A percentile compares a stretch with the other conserved stretches of the same genome.
These are phyloP conservation scores for Protosalanx chinensis DNA, from an alignment of 2,797 vertebrate genomes.

Conservation along the genomic window DNA sequence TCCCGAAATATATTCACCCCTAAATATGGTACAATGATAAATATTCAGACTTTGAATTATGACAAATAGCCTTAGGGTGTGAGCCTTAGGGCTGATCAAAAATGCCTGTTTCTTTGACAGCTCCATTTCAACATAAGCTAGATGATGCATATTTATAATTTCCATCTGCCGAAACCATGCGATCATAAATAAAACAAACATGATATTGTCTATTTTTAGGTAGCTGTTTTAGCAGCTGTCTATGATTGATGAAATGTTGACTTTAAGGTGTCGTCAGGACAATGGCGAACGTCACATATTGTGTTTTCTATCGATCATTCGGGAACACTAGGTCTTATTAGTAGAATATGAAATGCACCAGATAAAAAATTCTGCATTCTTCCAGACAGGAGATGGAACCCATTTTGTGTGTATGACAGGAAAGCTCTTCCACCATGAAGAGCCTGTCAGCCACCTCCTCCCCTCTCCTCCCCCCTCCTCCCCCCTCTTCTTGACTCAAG, in stretches of 20 bases:
- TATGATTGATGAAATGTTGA: too few species aligned
- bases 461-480: conserved; percentile 23
- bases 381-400: conserved; percentile 16
- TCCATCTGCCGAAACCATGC: conserved; percentile 52
- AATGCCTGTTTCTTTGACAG: conserved; percentile 46
- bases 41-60: conserved; percentile 63
- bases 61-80: conserved; percentile 53
- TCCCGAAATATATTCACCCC: conserved; percentile 24
- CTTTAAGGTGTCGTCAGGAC: too few species aligned
- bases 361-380: too few species aligned
- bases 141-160: conserved; percentile 66
- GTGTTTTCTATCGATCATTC: too few species aligned
- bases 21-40: conserved; percentile 42
- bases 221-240: too few species aligned
- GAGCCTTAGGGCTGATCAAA: conserved; percentile 65
- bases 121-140: conserved; percentile 53
- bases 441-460: conserved; percentile 35
- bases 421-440: conserved; percentile 22
- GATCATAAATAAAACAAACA: conserved; percentile 44
- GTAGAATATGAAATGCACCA: too few species aligned
- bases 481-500: background rate
- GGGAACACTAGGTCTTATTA: too few species aligned
- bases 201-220: conserved; percentile 7
- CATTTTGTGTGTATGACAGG: conserved; percentile 26
- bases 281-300: too few species aligned